Conservation (phyloP, 2,888 invertebrate species). For the Scrobipalpa costella region DNA sequence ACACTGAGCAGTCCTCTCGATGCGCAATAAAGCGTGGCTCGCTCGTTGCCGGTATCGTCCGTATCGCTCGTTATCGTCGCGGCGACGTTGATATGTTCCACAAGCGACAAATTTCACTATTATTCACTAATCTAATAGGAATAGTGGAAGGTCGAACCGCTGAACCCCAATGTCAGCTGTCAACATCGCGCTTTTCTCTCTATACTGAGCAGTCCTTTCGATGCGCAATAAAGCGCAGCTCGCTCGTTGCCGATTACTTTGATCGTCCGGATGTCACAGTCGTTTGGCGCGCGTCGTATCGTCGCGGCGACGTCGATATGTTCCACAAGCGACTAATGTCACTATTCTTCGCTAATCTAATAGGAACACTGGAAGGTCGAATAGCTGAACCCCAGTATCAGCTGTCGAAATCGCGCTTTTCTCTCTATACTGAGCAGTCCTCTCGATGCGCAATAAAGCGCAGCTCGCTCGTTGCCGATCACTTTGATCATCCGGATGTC, state of each 20-base stretch:
- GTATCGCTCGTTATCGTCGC: constrained; percentile 55
- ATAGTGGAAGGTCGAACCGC: too few species aligned
- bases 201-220: background rate
- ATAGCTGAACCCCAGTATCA: too few species aligned
- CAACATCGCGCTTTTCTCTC: background rate
- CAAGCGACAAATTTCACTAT: constrained; percentile 66
- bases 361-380: too few species aligned
- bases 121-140: too few species aligned
- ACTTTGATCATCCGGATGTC: constrained; percentile 77
- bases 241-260: constrained; percentile 68
- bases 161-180: too few species aligned
- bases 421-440: background rate
- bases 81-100: constrained; percentile 50
- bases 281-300: constrained; percentile 55
- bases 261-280: constrained; percentile 74
- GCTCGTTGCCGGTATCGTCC: constrained; percentile 67
- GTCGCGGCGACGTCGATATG: constrained; percentile 51
- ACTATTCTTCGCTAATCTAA: constrained; percentile 69
- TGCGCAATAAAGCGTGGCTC: constrained; percentile 52
- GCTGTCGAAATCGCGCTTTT: too few species aligned
- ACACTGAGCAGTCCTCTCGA: background rate
- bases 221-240: constrained; percentile 52
- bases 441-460: constrained; percentile 52
- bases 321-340: constrained; percentile 58
- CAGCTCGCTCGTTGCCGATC: constrained; percentile 56